These are phyloP conservation scores for Megatriorchis doriae DNA, from an alignment of 2,113 vertebrate genomes.

Conservation along the genomic window DNA sequence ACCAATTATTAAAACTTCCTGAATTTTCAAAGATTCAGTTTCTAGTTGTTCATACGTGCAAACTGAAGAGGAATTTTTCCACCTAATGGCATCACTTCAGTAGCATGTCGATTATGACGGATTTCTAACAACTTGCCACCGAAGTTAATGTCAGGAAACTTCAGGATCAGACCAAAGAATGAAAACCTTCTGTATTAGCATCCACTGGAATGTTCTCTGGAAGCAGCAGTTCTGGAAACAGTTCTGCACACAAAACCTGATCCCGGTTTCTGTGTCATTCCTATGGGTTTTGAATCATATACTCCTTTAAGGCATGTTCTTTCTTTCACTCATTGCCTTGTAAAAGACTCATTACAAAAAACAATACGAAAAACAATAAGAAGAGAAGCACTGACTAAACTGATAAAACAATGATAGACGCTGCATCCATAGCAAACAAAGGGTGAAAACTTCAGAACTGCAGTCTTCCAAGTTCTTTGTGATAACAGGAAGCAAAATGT, in stretches of 20 bases:
- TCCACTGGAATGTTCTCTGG: conserved; percentile 28
- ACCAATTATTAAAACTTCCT: background rate
- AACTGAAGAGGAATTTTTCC: background rate
- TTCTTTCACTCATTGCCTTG: background rate
- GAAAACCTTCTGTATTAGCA: background rate
- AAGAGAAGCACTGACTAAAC: background rate
- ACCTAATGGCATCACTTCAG: background rate
- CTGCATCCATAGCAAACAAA: background rate
- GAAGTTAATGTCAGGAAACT: background rate
- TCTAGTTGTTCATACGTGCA: background rate
- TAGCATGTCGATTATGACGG: rapidly evolving
- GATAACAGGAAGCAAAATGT: conserved; percentile 18
- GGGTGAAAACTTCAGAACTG: background rate
- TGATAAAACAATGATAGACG: background rate
- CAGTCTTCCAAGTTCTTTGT: background rate
- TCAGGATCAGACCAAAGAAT: background rate
- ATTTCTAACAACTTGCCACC: background rate
- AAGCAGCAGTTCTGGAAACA: background rate
- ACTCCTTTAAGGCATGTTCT: background rate
- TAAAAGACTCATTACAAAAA: background rate
- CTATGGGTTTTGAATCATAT: background rate
- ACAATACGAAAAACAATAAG: background rate
- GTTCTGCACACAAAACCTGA: background rate
- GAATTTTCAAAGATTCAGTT: background rate
- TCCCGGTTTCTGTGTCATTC: background rate